Evolutionary conservation across 2,888 invertebrate genomes (phyloP), one percentile per base, ranked within the genome.

Genomic region (Polydrusus cervinus): DNA sequence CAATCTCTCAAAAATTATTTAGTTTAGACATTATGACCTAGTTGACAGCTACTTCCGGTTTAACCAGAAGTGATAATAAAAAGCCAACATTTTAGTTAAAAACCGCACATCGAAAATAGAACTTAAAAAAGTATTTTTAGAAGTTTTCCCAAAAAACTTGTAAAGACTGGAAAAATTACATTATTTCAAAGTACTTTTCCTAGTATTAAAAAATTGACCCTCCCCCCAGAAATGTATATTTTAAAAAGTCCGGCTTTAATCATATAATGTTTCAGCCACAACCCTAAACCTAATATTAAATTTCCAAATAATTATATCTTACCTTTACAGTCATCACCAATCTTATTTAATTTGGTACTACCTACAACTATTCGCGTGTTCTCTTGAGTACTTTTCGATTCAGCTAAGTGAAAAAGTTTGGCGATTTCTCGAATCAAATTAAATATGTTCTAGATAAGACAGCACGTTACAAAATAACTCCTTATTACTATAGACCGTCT

Each of bases 271-370:
- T 53, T 10, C 53, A 53, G 11, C 53, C 53, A 47, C 53, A 53
- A 53, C 53, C 53, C 25, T 53, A 30, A 25, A 25, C 3, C 13
- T 51, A 51, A 10, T 20, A 49, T 51, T 20, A 20, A 18, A 51
- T 51, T 8, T 51, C 9, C 9, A 47, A 16, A 14, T 47, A 47
- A 16, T 47, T 47, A 8, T 47, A 47, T 16, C 47, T 47, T 47
- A 47, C 47, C 47, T 1, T 51, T 18, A 51, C 9, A n/a, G n/a
- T 53, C 53, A 30, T 53, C 25, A 53, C 53, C 53, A 53, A 30
- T 53, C 30, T 53, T 30, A 53, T 53, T 53, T 3, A 53, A n/a
- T 53, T 53, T 53, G 13, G 20, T 51, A 51, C 25, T 20, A 51
- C 11, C 25, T 51, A 51, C 10, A 51, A 51, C 51, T 51, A 51